Conservation (phyloP, 2,888 invertebrate genomes). For the Xestobium rufovillosum region DNA sequence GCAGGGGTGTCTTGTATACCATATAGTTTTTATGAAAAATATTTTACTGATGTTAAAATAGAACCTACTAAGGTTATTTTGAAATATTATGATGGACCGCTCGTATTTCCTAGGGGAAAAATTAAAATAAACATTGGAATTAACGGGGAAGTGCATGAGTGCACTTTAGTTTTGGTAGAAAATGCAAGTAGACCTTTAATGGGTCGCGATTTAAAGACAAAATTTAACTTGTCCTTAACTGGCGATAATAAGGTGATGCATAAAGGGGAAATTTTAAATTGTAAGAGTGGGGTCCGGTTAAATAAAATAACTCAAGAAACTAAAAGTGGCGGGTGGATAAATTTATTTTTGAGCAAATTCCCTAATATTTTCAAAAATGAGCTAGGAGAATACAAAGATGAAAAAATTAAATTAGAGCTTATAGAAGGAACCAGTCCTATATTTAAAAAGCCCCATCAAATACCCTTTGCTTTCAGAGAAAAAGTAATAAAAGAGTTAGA, state of each 20-base stretch:
- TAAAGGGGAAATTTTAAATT: neutral
- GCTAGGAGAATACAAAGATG: too few relatives aligned
- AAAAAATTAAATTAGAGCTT: too few relatives aligned
- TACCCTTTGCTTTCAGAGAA: too few relatives aligned
- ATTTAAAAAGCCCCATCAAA: too few relatives aligned
- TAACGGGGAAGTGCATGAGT: slow-evolving; percentile 3
- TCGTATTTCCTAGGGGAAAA: slow-evolving; percentile 10
- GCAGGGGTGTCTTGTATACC: slow-evolving; percentile 12
- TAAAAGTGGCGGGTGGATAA: too few relatives aligned
- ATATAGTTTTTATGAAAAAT: slow-evolving; percentile 6
- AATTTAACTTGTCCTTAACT: slow-evolving; percentile 1
- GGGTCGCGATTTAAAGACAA: slow-evolving; percentile 9
- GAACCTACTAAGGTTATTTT: slow-evolving; percentile 4
- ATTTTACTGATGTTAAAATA: slow-evolving; percentile 10
- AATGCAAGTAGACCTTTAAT: slow-evolving; percentile 8
- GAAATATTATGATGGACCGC: slow-evolving; percentile 6
- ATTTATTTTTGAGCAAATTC: too few relatives aligned
- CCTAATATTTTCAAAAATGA: too few relatives aligned
- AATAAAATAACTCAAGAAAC: too few relatives aligned
- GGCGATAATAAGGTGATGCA: neutral
- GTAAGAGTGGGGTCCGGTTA: neutral
- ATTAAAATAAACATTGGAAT: slow-evolving; percentile 5
- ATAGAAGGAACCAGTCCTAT: too few relatives aligned
- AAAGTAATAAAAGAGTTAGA: too few relatives aligned
- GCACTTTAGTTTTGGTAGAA: slow-evolving; percentile 8